Conservation (phyloP, 2,797 vertebrate species). For the Huso huso region DNA sequence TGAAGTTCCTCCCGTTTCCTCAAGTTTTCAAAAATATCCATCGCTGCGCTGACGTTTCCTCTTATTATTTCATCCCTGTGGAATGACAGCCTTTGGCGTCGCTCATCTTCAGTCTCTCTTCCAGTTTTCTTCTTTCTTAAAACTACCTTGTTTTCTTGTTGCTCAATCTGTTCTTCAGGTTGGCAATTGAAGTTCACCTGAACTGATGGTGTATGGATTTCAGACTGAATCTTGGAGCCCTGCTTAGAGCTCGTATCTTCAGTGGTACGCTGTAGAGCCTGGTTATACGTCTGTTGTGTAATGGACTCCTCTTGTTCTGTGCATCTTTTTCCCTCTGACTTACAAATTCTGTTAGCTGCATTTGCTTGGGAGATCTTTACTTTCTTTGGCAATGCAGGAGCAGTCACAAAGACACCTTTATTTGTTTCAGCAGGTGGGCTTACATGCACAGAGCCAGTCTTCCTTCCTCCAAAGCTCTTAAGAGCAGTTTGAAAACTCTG, state of each 20-base stretch:
- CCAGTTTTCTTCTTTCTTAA: constrained; percentile 53
- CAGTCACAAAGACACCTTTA: constrained; percentile 21
- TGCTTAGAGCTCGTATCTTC: background rate
- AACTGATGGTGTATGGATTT: constrained; percentile 17
- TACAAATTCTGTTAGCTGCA: no score
- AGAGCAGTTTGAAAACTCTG: constrained; percentile 41
- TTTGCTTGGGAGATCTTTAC: constrained; percentile 40
- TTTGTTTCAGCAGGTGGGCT: constrained; percentile 9
- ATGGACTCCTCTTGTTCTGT: background rate
- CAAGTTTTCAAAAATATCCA: constrained; percentile 76
- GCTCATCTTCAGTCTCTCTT: constrained; percentile 65
- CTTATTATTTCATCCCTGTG: constrained; percentile 86
- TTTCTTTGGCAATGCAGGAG: constrained; percentile 55
- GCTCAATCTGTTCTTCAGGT: constrained; percentile 14
- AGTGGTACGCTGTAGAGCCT: no score
- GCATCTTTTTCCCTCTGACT: no score
- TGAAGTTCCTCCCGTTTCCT: constrained; percentile 75
- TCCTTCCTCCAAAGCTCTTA: constrained; percentile 42
- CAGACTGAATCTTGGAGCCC: constrained; percentile 9
- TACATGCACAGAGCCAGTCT: constrained; percentile 5
- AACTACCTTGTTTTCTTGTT: constrained; percentile 41
- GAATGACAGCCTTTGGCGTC: constrained; percentile 71
- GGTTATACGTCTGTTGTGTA: background rate
- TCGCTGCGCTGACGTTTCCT: constrained; percentile 65
- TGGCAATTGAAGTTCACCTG: constrained; percentile 16